These are phyloP conservation scores for Meganola albula DNA, from an alignment of 2,888 invertebrate genomes.

Conservation along the genomic window DNA sequence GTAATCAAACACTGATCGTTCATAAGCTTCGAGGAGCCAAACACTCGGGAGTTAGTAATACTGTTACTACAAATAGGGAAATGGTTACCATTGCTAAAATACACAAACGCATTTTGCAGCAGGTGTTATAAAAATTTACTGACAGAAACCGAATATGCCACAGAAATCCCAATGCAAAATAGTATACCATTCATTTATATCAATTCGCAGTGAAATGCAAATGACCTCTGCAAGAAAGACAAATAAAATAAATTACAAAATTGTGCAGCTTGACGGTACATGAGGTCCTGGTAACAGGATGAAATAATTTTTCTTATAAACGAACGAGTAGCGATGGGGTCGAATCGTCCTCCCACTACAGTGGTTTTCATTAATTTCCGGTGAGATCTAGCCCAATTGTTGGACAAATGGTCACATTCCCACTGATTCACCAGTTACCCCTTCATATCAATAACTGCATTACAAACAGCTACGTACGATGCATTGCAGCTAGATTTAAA, in stretches of 20 bases:
- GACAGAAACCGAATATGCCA: too few relatives aligned
- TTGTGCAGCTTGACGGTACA: slow-evolving; percentile 40
- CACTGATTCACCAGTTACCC: slow-evolving; percentile 28
- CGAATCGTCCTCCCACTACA: slow-evolving; percentile 48
- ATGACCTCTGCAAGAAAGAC: slow-evolving; percentile 8
- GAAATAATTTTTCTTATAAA: slow-evolving; percentile 53
- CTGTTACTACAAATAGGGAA: too few relatives aligned
- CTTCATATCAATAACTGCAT: slow-evolving; percentile 41
- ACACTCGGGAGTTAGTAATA: too few relatives aligned
- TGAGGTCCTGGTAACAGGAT: slow-evolving; percentile 46
- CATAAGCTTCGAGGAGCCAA: too few relatives aligned
- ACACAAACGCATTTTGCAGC: too few relatives aligned
- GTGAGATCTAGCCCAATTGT: slow-evolving; percentile 50
- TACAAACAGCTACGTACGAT: slow-evolving; percentile 32
- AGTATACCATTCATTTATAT: slow-evolving; percentile 1
- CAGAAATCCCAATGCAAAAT: too few relatives aligned
- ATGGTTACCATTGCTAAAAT: too few relatives aligned
- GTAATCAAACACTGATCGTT: slow-evolving; percentile 27
- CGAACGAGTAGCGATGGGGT: slow-evolving; percentile 44
- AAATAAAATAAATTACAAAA: slow-evolving; percentile 49
- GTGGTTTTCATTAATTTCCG: slow-evolving; percentile 56
- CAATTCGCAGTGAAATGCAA: slow-evolving; percentile 8
- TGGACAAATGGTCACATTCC: slow-evolving; percentile 39
- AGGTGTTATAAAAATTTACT: too few relatives aligned
- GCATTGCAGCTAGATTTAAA: slow-evolving; percentile 35